Conservation (phyloP, 2,888 invertebrate genomes). For the Epinotia ramella region DNA sequence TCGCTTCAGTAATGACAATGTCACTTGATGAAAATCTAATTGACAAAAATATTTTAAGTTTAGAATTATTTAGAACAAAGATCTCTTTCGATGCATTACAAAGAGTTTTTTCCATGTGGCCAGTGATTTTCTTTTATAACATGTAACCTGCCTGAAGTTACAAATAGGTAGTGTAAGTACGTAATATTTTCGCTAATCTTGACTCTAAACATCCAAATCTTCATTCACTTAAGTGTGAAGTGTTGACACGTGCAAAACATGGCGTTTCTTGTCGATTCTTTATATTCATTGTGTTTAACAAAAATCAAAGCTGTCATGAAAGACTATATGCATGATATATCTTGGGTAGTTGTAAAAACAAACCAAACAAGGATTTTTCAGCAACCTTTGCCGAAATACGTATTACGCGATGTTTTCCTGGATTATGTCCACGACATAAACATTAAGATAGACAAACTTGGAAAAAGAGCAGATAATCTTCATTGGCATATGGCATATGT, state of each 20-base stretch:
- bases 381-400: conserved; percentile 11
- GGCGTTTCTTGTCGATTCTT: conserved; percentile 15
- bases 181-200: conserved; percentile 8
- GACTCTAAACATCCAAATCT: conserved; percentile 12
- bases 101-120: neutral
- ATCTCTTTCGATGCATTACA: no score
- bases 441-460: conserved; percentile 9
- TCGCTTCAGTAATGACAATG: no score
- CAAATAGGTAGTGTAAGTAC: neutral
- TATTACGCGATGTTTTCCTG: conserved; percentile 14
- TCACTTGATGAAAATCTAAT: no score
- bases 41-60: no score
- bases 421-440: neutral
- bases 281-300: conserved; percentile 17
- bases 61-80: no score
- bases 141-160: neutral
- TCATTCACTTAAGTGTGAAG: conserved; percentile 10
- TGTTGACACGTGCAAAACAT: conserved; percentile 19
- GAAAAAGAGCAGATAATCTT: conserved; percentile 9
- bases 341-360: conserved; percentile 10
- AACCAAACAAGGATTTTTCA: conserved; percentile 4
- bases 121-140: neutral
- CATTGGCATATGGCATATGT: conserved; percentile 5
- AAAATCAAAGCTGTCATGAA: conserved; percentile 14
- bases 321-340: conserved; percentile 14